Base-by-base conservation (phyloP, 2,888 invertebrate species). In the Acanthosoma haemorrhoidale region DNA sequence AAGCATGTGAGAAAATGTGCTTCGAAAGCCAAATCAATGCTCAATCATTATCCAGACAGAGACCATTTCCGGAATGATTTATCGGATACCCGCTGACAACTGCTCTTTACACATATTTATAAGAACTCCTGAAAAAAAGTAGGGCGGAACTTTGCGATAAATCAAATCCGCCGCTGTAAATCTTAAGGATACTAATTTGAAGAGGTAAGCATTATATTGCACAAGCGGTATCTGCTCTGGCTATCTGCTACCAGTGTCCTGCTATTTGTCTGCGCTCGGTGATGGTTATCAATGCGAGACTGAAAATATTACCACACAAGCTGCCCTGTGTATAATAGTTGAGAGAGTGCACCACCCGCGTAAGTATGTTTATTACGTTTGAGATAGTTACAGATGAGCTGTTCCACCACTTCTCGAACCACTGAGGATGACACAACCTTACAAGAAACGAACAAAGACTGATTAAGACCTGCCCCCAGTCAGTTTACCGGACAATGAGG, bases 151-250 rank as follows among this genome's bases (percentile, higher is more conserved):
- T 5, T 2, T 2, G n/a, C n/a, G n/a, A 51, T 51, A 51, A 51
- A 51, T 51, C 51, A 51, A 25, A 51, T n/a, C 21, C 25, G n/a
- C 21, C 29, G n/a, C 51, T n/a, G 51, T 51, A 51, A 51, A 51
- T 51, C 51, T 29, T 25, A 51, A 51, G 13, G 29, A 25, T 51
- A 51, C 51, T 51, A 51, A 51, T 51, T 51, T 51, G 51, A 51
- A n/a, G 51, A 51, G 51, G 51, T 51, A 51, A 51, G 51, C 51
- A 51, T 51, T 51, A 51, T 51, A 51, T 51, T 51, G 51, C 51
- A 4, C 25, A 51, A 25, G n/a, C 6, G 5, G 4, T 51, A 51
- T 51, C 51, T 51, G n/a, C 25, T 3, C 25, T 2, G n/a, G 51
- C 51, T 51, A 51, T 51, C 51, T 51, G 13, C 51, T 51, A 51